These are phyloP conservation scores for Heliconius ethilla DNA, from an alignment of 2,888 invertebrate species.

Conservation along the genomic window DNA sequence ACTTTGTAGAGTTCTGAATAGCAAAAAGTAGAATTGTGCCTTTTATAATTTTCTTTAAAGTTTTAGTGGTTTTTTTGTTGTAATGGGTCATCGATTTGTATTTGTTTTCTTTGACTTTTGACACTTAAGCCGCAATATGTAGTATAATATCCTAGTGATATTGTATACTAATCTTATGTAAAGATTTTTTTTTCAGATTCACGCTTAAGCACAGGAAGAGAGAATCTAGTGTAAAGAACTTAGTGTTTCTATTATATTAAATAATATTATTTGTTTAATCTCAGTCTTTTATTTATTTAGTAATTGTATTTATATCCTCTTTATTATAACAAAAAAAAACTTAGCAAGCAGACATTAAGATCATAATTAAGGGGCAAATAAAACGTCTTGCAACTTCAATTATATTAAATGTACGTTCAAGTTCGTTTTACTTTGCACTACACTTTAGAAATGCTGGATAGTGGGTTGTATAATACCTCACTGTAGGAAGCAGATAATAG, in stretches of 20 bases:
- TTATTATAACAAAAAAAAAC: too few species aligned
- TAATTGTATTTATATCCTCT: too few species aligned
- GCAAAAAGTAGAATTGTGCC: not conserved
- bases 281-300: too few species aligned
- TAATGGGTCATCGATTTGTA: not conserved
- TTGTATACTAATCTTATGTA: too few species aligned
- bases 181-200: too few species aligned
- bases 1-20: slow-evolving; percentile 5
- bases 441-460: slow-evolving; percentile 13
- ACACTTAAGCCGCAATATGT: too few species aligned
- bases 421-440: slow-evolving; percentile 11
- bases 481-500: slow-evolving; percentile 21
- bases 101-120: not conserved
- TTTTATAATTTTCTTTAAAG: not conserved
- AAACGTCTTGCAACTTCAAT: slow-evolving; percentile 2
- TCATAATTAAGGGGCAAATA: not conserved
- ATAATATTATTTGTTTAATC: too few species aligned
- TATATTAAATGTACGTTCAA: slow-evolving; percentile 19
- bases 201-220: too few species aligned
- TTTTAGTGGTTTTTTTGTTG: slow-evolving; percentile 1
- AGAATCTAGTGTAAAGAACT: too few species aligned
- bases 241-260: too few species aligned
- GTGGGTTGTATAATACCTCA: slow-evolving; percentile 11
- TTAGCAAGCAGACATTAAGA: not conserved
- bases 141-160: too few species aligned